Conservation (phyloP, 2,797 vertebrate genomes). For the Darevskia nairensis region DNA sequence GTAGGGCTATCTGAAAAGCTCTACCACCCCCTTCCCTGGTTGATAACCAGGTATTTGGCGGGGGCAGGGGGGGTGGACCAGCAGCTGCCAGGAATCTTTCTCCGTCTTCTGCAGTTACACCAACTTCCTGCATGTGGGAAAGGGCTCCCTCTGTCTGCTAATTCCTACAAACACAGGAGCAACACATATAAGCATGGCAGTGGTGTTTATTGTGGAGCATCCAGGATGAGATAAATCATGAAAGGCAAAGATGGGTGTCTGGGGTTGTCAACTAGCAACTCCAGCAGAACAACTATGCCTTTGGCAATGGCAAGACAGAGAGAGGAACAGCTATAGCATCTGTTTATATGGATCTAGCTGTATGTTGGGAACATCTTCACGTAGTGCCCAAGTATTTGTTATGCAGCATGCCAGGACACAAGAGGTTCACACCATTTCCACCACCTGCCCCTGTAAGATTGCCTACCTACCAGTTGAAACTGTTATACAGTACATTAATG, state of each 20-base stretch:
- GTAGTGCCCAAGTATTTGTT: not conserved
- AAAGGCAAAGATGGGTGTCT: not conserved
- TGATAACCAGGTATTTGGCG: too few relatives aligned
- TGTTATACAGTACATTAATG: not conserved
- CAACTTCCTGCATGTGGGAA: not conserved
- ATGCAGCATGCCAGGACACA: not conserved
- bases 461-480: not conserved
- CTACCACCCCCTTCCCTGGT: too few relatives aligned
- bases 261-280: not conserved
- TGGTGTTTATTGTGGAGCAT: not conserved
- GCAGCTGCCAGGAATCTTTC: too few relatives aligned
- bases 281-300: not conserved
- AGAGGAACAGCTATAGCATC: not conserved
- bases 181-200: not conserved
- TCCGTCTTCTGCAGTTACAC: too few relatives aligned
- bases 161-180: not conserved
- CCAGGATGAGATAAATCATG: not conserved
- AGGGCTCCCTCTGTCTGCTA: not conserved
- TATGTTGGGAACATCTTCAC: not conserved
- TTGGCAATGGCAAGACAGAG: not conserved
- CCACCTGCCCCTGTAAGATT: too few relatives aligned
- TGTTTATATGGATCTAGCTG: not conserved
- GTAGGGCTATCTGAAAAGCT: too few relatives aligned
- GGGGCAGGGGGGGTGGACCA: too few relatives aligned
- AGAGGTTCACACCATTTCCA: not conserved